Percentiles rank a stretch among this genome's conserved stretches.
phyloP scores from a whole-genome alignment of 1,140 invertebrate genomes.

The Nilaparvata lugens region DNA sequence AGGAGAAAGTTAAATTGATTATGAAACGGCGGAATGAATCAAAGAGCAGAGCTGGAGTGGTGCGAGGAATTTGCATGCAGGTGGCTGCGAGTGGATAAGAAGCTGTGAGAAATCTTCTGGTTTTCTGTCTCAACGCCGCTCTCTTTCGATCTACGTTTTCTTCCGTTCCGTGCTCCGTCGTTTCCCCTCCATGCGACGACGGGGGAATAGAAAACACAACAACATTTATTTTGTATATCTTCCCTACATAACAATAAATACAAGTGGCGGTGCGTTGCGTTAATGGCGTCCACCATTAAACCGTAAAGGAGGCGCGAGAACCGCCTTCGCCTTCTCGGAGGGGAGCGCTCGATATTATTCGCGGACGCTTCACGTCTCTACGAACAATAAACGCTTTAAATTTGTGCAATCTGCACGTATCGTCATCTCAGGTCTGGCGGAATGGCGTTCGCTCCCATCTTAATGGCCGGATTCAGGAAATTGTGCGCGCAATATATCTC shows the following conservation, averaged over 20 bases:
- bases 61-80: not conserved
- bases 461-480: conserved; percentile 13
- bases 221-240: conserved; percentile 10
- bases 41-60: no score
- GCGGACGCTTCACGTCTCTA: conserved; percentile 2
- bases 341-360: conserved; percentile 9
- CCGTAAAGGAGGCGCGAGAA: no score
- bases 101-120: not conserved
- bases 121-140: not conserved
- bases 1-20: no score
- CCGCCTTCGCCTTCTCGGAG: not conserved
- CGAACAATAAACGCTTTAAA: conserved; percentile 10
- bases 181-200: not conserved
- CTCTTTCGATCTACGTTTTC: not conserved
- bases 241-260: conserved; percentile 11
- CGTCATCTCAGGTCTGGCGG: conserved; percentile 9
- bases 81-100: not conserved
- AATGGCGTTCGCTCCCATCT: conserved; percentile 10
- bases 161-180: not conserved
- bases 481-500: conserved; percentile 12
- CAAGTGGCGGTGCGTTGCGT: not conserved
- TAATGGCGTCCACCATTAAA: not conserved
- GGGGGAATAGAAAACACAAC: conserved; percentile 5
- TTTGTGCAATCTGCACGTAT: conserved; percentile 12
- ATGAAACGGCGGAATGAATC: no score